phyloP scores from a whole-genome alignment of 2,797 vertebrate genomes.

The Lepus townsendii region DNA sequence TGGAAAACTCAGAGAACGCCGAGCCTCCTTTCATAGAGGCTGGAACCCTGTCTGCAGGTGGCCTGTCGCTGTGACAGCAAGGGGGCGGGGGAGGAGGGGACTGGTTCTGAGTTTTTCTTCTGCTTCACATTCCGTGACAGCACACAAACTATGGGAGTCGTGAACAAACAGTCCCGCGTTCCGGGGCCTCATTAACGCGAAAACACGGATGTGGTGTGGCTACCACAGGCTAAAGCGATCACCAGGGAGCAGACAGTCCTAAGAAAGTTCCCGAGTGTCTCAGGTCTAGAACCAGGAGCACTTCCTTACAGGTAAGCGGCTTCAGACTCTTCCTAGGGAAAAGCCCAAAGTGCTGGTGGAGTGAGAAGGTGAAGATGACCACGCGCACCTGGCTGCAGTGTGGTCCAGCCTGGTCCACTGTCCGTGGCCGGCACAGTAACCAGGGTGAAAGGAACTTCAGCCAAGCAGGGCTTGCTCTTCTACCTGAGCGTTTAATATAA shows the following conservation, averaged over 20 bases:
- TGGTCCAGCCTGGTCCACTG: accelerated
- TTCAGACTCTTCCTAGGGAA: background rate
- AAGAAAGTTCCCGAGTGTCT: background rate
- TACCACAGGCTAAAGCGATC: background rate
- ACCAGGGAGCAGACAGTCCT: background rate
- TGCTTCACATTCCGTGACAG: background rate
- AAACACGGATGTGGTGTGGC: slow-evolving; percentile 25
- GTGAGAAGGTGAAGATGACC: background rate
- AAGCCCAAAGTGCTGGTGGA: background rate
- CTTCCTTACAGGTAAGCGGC: background rate
- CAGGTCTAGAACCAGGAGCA: background rate
- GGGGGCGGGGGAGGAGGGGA: background rate
- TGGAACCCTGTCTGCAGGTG: background rate
- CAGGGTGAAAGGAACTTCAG: too few relatives aligned
- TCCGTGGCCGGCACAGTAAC: too few relatives aligned
- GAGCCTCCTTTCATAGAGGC: background rate
- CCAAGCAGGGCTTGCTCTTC: background rate
- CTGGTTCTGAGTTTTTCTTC: background rate
- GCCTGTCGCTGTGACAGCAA: background rate
- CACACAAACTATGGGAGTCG: background rate
- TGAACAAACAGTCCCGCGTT: slow-evolving; percentile 24
- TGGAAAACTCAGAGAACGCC: background rate
- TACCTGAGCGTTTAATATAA: background rate
- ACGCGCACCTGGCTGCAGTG: background rate
- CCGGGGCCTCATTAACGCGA: slow-evolving; percentile 16